Conservation (phyloP, 2,797 vertebrate genomes). For the Moxostoma hubbsi region DNA sequence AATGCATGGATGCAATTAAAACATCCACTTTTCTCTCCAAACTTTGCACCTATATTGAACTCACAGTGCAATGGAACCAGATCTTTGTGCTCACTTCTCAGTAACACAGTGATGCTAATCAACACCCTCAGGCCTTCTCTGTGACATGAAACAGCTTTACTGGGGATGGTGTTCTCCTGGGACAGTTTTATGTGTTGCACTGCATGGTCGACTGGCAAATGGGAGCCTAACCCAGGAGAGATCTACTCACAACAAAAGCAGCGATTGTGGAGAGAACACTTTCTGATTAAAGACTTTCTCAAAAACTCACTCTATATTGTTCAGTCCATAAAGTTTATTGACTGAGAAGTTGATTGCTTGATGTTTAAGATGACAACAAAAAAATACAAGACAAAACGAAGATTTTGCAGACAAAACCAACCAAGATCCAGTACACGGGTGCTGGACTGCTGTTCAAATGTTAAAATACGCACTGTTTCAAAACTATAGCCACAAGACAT, state of each 20-base stretch:
- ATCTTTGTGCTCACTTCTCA: constrained; percentile 48
- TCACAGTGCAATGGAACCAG: constrained; percentile 22
- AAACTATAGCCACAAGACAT: too few relatives aligned
- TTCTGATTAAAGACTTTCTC: constrained; percentile 36
- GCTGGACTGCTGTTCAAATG: not conserved
- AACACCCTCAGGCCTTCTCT: constrained; percentile 61
- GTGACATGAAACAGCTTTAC: constrained; percentile 61
- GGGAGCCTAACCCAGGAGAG: constrained; percentile 57
- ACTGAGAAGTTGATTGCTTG: constrained; percentile 33
- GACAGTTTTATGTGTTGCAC: constrained; percentile 60
- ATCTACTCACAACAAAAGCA: constrained; percentile 52
- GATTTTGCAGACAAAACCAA: not conserved
- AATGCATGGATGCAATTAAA: constrained; percentile 1
- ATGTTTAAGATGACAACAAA: constrained; percentile 20
- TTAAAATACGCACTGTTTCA: too few relatives aligned
- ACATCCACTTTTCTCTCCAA: not conserved
- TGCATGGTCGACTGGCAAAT: constrained; percentile 55
- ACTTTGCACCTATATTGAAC: not conserved
- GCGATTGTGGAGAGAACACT: constrained; percentile 28
- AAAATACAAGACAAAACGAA: not conserved
- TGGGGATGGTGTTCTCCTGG: constrained; percentile 61
- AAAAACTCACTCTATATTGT: constrained; percentile 19
- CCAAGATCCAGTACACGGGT: not conserved
- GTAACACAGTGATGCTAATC: constrained; percentile 45
- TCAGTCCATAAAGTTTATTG: constrained; percentile 17